These are phyloP conservation scores for Pogonognathellus flavescens DNA, from an alignment of 1,140 invertebrate genomes.

Conservation along the genomic window DNA sequence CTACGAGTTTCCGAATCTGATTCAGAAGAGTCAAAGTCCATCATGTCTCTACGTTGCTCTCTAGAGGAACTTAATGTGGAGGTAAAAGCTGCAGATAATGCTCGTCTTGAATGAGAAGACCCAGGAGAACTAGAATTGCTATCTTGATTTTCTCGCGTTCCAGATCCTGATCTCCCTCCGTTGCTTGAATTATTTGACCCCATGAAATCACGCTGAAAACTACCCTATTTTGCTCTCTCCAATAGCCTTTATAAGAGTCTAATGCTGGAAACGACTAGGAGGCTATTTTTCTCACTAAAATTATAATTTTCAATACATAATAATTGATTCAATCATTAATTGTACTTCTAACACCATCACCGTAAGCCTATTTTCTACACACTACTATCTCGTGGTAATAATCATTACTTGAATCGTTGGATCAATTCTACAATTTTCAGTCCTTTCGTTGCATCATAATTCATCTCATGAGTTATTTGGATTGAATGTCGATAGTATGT, in stretches of 20 bases:
- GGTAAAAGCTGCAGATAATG: neutral
- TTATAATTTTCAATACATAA: no score
- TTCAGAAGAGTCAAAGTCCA: constrained; percentile 35
- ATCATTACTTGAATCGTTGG: no score
- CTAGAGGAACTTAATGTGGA: constrained; percentile 31
- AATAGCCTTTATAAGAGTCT: neutral
- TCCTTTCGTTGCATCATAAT: no score
- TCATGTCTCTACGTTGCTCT: constrained; percentile 23
- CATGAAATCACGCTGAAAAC: constrained; percentile 7
- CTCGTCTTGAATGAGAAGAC: neutral
- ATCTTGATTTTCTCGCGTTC: constrained; percentile 32
- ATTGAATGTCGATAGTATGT: no score
- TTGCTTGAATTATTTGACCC: constrained; percentile 39
- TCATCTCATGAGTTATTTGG: no score
- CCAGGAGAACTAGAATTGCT: constrained; percentile 25
- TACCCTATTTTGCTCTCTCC: neutral
- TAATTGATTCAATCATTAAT: no score
- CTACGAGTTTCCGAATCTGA: constrained; percentile 21
- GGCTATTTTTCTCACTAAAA: no score
- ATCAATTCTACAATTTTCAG: no score
- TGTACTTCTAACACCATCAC: no score
- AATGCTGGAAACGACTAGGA: no score
- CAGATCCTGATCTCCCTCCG: constrained; percentile 19
- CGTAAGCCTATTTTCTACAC: no score
- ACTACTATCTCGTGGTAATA: no score